Evolutionary conservation across 2,888 invertebrate species (phyloP), one percentile per base, ranked within the genome.

Genomic region (Sipha maydis): DNA sequence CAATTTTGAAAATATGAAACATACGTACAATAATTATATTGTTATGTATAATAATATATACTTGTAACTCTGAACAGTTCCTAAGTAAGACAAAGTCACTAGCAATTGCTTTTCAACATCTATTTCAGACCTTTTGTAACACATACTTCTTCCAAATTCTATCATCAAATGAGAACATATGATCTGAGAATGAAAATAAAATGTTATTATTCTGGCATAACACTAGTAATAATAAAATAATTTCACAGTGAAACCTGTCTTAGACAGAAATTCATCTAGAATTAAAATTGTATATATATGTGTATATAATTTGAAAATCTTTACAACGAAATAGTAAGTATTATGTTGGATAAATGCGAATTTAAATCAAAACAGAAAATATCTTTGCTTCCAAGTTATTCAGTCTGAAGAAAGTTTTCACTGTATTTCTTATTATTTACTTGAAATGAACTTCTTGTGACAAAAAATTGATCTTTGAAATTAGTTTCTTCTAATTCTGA

Each of bases 91-190:
- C 19, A 88, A 61, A 73, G 88, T 48, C 19, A 88, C 67, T 19
- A 88, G 11, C 75, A 88, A 82, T 48, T 88, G 88, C 67, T 88
- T 88, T 82, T 88, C 88, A 21, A 88, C 88, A 48, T 88, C 88
- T 5, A 75, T 7, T 75, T 82, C 80, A 7, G 88, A 48, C 5
- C 82, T 88, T 67, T 82, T 82, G 19, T 82, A 76, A 2, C 67
- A 17, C 41, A 61, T 75, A 31, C 11, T 61, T 3, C 3, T 82
- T 9, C 41, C 82, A 21, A 48, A 88, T 80, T 88, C 88, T 75
- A 76, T 38, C 82, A 82, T 82, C n/a, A 88, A 82, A 75, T 82
- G 88, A 75, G 25, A 7, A 14, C 61, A 75, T 61, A 82, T 38
- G n/a, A 88, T 67, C 88, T 88, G 28, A 48, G 25, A 48, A 82